Base-by-base conservation (phyloP, 30 jellyfish, hydroid and myxozoan species). In the Phacellophora camtschatica region DNA sequence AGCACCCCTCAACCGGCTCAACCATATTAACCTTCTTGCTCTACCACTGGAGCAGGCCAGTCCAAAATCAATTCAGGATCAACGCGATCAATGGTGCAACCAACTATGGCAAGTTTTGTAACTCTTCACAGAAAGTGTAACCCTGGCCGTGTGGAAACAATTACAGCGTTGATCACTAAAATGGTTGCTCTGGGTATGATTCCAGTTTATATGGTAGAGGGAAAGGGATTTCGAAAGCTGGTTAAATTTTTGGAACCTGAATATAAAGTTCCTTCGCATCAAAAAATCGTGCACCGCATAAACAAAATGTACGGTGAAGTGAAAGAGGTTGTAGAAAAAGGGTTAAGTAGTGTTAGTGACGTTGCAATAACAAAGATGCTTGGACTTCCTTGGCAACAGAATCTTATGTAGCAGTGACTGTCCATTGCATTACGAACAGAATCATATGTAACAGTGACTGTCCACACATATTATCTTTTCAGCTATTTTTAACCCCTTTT, bases 171-270 rank as follows among this genome's bases (percentile, higher is more conserved):
- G 36, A 75, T 75, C 43, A 61, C 68, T 25, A 75, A 75, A 69
- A 57, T 75, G 79, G 88, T 75, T 8, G 90, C 90, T 33, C 58
- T 59, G 58, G 95, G 70, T 33, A 83, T 83, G 87, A 68, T 83
- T 74, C 95, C 88, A 54, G 65, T 37, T 69, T 50, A 57, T 66
- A 62, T 70, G 66, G 88, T 61, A 24, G 95, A 70, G 69, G 95
- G 86, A 16, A 74, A 71, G 23, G 88, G 88, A 32, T 70, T 69
- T 58, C 82, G 74, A 29, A 30, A 57, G 1, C 48, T 83, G 23
- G 42, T 59, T 74, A 58, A 46, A 1, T 57, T 68, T 45, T 4
- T 83, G 25, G 95, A 68, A 31, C 95, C 88, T 20, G 82, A 59
- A 5, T 70, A 63, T 43, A 83, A 56, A 57, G 88, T 83, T 25